A percentile compares a stretch with the other conserved stretches of the same genome.
Conservation (phyloP, 2,113 vertebrate species). For the rat (Rattus norvegicus) region DNA sequence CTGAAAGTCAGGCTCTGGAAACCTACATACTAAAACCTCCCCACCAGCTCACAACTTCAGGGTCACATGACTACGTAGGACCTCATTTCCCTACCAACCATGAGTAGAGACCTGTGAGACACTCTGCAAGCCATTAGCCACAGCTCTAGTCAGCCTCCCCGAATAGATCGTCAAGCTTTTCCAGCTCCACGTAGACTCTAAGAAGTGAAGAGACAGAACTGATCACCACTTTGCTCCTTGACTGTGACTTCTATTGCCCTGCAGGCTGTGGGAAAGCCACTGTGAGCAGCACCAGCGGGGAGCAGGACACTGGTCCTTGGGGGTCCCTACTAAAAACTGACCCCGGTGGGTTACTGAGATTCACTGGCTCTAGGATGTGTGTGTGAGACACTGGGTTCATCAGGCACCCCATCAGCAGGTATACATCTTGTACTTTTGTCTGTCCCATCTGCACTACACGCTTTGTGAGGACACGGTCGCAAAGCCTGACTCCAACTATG, state of each 20-base stretch:
- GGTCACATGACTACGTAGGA: not conserved
- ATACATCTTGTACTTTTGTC: not conserved
- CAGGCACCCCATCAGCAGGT: not conserved
- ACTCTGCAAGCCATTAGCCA: not conserved
- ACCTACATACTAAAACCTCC: not conserved
- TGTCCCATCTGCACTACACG: not conserved
- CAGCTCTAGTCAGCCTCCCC: not conserved
- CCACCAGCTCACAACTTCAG: not conserved
- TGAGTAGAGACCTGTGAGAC: constrained; percentile 6
- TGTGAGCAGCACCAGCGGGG: not conserved
- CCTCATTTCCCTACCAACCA: constrained; percentile 17
- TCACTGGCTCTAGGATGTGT: not conserved
- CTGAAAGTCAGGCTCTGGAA: not conserved
- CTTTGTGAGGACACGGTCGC: not conserved
- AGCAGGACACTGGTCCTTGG: not conserved
- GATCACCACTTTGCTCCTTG: not conserved
- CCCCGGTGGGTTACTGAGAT: not conserved
- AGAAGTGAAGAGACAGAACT: not conserved
- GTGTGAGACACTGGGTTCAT: not conserved
- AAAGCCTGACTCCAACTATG: not conserved
- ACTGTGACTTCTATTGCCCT: not conserved
- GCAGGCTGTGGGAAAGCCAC: not conserved
- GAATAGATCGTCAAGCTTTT: constrained; percentile 3
- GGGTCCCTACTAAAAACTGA: not conserved
- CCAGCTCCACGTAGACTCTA: not conserved